Evolutionary conservation across 53 echinoderm and acorn worm species (phyloP), one percentile per base, ranked within the genome.

Genomic region (Mesocentrotus franciscanus): DNA sequence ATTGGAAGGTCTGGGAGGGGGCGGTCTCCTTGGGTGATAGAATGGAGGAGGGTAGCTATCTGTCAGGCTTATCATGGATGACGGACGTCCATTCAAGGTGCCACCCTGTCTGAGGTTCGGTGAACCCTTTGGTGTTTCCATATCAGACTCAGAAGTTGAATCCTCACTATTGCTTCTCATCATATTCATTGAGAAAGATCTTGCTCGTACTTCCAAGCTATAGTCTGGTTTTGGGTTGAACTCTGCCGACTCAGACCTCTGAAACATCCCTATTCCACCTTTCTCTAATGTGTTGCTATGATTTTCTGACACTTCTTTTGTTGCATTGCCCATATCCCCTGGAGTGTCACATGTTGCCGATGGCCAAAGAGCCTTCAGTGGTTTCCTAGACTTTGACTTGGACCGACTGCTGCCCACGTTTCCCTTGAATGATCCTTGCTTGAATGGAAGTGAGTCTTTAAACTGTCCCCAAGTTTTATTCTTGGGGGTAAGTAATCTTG

Each of bases 1-100:
- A 20, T 94, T 81, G 85, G 92, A 92, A 16, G 92, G 95, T 11
- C 76, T 76, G 27, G 92, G 95, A 39, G 95, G 95, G 14, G 92
- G 95, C 22, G 81, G 79, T n/a, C 92, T 74, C 92, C 61, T 79
- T 27, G 81, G 79, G 2, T 91, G 71, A 71, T 58, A 30, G 42
- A 62, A 92, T 4, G 56, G 79, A 20, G 83, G 92, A 30, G 83
- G 92, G 87, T 71, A 92, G 71, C 79, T 92, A 0, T 84, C 85
- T 22, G 94, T 94, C 34, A 94, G 94, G 85, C 94, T 94, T 10
- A 94, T 94, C 94, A 94, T 61, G 26, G 94, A 94, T 32, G 94
- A 94, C 20, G 94, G 94, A 36, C 85, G 83, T 17, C 84, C 94
- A 22, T 60, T 59, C 13, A 59, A 24, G 18, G 94, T 61, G n/a